Base-by-base conservation (phyloP, 2,888 invertebrate species). In the Ophraella communa region DNA sequence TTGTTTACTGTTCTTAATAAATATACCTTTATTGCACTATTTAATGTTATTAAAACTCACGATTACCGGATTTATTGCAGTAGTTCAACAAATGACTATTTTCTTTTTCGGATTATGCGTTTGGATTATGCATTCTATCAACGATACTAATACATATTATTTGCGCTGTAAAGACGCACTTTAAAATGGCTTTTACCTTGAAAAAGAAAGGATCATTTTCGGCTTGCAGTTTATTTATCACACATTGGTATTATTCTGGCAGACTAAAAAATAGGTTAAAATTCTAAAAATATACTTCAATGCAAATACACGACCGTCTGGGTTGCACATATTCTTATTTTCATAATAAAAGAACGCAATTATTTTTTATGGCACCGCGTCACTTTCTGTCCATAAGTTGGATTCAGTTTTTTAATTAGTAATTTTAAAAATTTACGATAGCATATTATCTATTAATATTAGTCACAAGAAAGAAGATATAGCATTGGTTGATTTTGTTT, bases 201-300 rank as follows among this genome's bases (percentile, higher is more conserved):
- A 64, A 62, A 62, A 63, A 58, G 57, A 64, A 68, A 64, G 63
- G 57, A 62, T 63, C 57, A 42, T 42, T 57, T 56, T 60, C 45
- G 61, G 61, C 63, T 63, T 56, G 65, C 53, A 35, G 64, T 54
- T 62, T 66, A 63, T 66, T 62, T 66, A 47, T 53, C 47, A 58
- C 58, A 21, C 52, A 47, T 59, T 55, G 42, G 59, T 60, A 61
- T 69, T 66, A 58, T 66, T 68, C 65, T 62, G 66, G 62, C 69
- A 66, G 65, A 63, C 69, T 69, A 68, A 70, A 70, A 70, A 70
- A 70, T 70, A 70, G 70, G 70, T 70, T 70, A 66, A 66, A 66
- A 69, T 59, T 56, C 67, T 65, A 69, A 71, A 69, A 69, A 71
- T 69, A 69, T 42, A 44, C 66, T 49, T 66, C 63, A 66, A 68